Conservation (phyloP, 2,797 vertebrate species). For the Mus spretus region DNA sequence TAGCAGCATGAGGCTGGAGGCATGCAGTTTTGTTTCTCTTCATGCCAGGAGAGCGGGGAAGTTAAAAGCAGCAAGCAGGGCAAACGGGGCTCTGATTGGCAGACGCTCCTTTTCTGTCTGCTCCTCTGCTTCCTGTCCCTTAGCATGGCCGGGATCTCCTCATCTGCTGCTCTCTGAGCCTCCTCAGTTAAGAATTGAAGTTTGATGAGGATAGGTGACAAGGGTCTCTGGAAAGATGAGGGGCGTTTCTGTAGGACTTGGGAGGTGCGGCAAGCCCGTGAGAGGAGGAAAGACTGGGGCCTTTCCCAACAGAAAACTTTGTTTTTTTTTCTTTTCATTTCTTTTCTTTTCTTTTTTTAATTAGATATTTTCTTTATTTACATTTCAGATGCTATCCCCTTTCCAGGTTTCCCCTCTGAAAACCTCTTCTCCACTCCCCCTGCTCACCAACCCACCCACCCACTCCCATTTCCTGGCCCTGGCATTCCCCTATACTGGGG, state of each 20-base stretch:
- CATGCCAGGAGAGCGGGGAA: slow-evolving; percentile 60
- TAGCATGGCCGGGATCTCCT: slow-evolving; percentile 70
- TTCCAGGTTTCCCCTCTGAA: too few species aligned
- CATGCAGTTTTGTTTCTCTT: slow-evolving; percentile 71
- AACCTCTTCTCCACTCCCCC: too few species aligned
- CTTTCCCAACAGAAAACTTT: slow-evolving; percentile 59
- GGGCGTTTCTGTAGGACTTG: slow-evolving; percentile 13
- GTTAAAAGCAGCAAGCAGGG: slow-evolving; percentile 75
- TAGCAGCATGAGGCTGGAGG: slow-evolving; percentile 17
- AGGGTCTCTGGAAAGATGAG: slow-evolving; percentile 28
- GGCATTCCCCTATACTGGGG: too few species aligned
- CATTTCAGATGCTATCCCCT: too few species aligned
- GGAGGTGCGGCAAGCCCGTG: slow-evolving; percentile 12
- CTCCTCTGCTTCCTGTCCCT: slow-evolving; percentile 75
- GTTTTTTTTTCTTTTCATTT: slow-evolving; percentile 36
- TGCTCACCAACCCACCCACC: too few species aligned
- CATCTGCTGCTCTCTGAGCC: slow-evolving; percentile 58
- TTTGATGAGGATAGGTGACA: not conserved
- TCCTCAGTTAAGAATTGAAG: slow-evolving; percentile 61
- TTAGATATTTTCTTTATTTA: too few species aligned
- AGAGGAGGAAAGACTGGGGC: slow-evolving; percentile 36
- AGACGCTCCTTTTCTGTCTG: slow-evolving; percentile 65
- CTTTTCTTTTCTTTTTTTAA: too few species aligned
- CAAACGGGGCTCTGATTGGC: slow-evolving; percentile 56
- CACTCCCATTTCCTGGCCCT: too few species aligned